These are phyloP conservation scores for Myrmophylax atrothorax DNA, from an alignment of 2,113 vertebrate genomes.

Conservation along the genomic window DNA sequence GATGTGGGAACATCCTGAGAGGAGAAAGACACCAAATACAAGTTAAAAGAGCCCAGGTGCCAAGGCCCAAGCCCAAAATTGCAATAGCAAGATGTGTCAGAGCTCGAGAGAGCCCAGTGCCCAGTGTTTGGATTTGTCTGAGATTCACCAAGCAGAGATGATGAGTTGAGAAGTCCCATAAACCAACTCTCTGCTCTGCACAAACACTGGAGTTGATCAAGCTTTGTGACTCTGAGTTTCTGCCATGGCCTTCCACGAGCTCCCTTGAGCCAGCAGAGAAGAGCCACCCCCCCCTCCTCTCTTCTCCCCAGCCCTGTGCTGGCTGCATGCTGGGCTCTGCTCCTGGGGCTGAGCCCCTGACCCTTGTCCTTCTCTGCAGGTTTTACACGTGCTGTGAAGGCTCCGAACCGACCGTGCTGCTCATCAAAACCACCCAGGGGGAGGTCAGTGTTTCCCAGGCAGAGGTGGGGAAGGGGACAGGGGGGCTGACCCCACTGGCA, in stretches of 20 bases:
- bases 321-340: accelerated
- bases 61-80: not conserved
- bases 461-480: not conserved
- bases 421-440: conserved; percentile 75
- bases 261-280: not conserved
- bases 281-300: not conserved
- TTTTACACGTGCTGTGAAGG: conserved; percentile 82
- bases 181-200: not conserved
- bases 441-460: not conserved
- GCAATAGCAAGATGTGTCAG: not conserved
- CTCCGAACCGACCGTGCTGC: conserved; percentile 78
- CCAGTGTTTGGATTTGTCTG: not conserved
- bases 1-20: not conserved
- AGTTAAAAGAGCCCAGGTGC: not conserved
- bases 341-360: not conserved
- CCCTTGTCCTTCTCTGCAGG: conserved; percentile 51
- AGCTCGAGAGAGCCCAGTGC: not conserved
- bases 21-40: not conserved
- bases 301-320: not conserved
- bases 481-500: not conserved
- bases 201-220: not conserved
- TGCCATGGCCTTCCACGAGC: not conserved
- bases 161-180: not conserved
- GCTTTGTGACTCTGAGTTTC: not conserved
- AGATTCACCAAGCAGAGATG: not conserved